Evolutionary conservation across 2,113 vertebrate genomes (phyloP).

Genomic region (Cepphus grylle): DNA sequence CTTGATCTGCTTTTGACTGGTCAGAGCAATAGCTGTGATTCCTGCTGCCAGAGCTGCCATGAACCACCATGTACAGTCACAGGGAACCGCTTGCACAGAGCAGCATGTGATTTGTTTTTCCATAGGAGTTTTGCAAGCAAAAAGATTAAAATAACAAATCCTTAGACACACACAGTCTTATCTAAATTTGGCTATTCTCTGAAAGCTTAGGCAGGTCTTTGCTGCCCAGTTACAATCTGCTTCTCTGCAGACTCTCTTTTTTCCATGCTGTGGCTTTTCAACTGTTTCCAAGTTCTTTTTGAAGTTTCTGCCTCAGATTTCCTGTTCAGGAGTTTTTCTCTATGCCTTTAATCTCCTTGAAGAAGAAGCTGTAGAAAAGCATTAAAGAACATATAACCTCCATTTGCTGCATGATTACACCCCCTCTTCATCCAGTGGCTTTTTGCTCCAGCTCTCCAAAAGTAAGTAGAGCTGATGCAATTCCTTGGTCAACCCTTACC

Average conservation of each 20-base stretch:
- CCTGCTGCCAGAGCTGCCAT: neutral
- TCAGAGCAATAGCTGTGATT: neutral
- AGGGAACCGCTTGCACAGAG: neutral
- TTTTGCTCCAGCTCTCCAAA: neutral
- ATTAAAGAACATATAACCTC: neutral
- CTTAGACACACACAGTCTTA: neutral
- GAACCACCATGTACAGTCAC: neutral
- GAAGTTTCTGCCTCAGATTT: neutral
- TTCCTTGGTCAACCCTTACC: neutral
- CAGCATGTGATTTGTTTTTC: neutral
- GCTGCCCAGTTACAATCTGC: neutral
- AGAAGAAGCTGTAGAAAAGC: neutral
- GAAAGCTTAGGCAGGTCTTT: neutral
- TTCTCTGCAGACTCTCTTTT: neutral
- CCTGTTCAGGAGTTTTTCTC: neutral
- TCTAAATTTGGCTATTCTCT: neutral
- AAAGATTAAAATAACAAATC: neutral
- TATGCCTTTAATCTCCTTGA: neutral
- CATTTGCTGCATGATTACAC: neutral
- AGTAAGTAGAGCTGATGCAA: neutral
- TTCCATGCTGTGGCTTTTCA: conserved; percentile 3
- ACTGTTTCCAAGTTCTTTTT: neutral
- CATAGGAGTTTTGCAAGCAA: neutral
- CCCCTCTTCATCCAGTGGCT: neutral
- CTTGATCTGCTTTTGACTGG: neutral